phyloP scores from a whole-genome alignment of 2,888 invertebrate species.

The Chrysopilus asiliformis region DNA sequence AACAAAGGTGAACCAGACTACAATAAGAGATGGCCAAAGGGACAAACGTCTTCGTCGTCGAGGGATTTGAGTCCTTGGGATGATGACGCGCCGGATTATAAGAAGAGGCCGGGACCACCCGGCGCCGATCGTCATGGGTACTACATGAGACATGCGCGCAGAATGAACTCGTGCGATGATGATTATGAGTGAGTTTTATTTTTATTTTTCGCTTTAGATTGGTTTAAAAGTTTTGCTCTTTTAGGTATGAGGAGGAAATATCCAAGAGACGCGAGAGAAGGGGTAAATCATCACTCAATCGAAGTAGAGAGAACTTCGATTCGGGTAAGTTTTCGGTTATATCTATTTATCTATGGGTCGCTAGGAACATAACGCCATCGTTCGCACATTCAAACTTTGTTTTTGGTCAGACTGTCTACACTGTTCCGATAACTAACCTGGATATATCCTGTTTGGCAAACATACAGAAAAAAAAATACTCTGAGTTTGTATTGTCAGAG shows the following conservation, averaged over 20 bases:
- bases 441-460: no score
- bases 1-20: constrained; percentile 35
- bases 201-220: neutral
- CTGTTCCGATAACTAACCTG: no score
- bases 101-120: constrained; percentile 31
- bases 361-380: no score
- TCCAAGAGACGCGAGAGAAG: constrained; percentile 28
- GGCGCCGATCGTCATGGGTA: constrained; percentile 28
- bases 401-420: no score
- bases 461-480: no score
- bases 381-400: no score
- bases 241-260: constrained; percentile 32
- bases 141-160: constrained; percentile 40
- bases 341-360: no score
- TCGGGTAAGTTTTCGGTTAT: constrained; percentile 25
- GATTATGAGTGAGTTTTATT: constrained; percentile 51
- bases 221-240: neutral
- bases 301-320: constrained; percentile 35
- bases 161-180: constrained; percentile 52
- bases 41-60: constrained; percentile 57
- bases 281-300: constrained; percentile 27
- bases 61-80: constrained; percentile 73
- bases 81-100: constrained; percentile 47
- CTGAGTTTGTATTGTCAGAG: no score
- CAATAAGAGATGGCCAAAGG: constrained; percentile 40